Percentiles rank a stretch among this genome's conserved stretches.
These are phyloP conservation scores for Lucilia cuprina DNA, from an alignment of 1,140 invertebrate genomes.

Conservation along the genomic window DNA sequence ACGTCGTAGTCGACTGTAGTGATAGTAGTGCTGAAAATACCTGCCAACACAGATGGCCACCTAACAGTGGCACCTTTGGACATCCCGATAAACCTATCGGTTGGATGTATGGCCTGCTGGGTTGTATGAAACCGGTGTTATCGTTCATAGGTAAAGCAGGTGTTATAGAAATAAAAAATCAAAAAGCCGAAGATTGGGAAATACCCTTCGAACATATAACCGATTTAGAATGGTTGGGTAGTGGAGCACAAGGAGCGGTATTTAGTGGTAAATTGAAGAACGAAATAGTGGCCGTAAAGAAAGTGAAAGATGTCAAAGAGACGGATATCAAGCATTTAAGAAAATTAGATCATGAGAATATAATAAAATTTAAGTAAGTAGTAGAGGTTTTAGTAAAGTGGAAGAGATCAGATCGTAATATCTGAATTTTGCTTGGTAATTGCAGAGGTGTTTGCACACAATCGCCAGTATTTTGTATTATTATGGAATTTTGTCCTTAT, in stretches of 20 bases:
- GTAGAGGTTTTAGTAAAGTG: too few species aligned
- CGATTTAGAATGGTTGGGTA: slow-evolving; percentile 91
- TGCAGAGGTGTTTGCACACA: slow-evolving; percentile 89
- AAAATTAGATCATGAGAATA: slow-evolving; percentile 95
- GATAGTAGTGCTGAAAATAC: slow-evolving; percentile 60
- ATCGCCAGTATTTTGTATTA: slow-evolving; percentile 92
- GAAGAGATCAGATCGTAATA: too few species aligned
- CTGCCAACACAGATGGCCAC: slow-evolving; percentile 62
- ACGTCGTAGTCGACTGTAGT: slow-evolving; percentile 54
- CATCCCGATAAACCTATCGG: slow-evolving; percentile 68
- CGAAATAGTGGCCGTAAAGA: slow-evolving; percentile 94
- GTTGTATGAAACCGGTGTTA: slow-evolving; percentile 85
- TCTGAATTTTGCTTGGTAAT: slow-evolving; percentile 10
- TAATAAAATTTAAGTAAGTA: slow-evolving; percentile 88
- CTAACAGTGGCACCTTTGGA: slow-evolving; percentile 56
- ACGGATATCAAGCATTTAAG: slow-evolving; percentile 93
- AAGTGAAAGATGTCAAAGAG: slow-evolving; percentile 91
- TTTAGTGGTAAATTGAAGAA: slow-evolving; percentile 87
- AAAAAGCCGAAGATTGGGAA: slow-evolving; percentile 84
- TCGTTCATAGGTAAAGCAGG: slow-evolving; percentile 82
- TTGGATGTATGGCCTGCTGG: slow-evolving; percentile 84
- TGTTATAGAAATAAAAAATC: slow-evolving; percentile 57
- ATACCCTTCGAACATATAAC: slow-evolving; percentile 93
- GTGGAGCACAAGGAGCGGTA: slow-evolving; percentile 95
- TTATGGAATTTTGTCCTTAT: slow-evolving; percentile 98